Base-by-base conservation (phyloP, 2,888 invertebrate species). In the Tromatobia lineatoria region DNA sequence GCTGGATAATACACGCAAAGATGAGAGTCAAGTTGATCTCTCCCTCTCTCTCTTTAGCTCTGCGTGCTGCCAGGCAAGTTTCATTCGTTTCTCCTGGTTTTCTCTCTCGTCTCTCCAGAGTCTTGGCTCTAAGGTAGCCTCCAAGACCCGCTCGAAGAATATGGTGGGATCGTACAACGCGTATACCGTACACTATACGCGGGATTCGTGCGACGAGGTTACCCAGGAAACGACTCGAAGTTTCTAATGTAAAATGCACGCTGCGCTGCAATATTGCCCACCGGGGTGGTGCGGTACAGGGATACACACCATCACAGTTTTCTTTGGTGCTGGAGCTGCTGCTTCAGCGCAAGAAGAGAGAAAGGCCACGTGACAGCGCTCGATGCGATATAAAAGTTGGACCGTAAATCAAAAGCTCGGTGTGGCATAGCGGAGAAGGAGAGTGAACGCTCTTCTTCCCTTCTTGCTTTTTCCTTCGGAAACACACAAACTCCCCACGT, bases 241-340 rank as follows among this genome's bases (percentile, higher is more conserved):
- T 92, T 91, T 91, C 89, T 90, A 91, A 92, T 91, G 91, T 90
- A 90, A 91, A 92, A 92, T 91, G 88, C 90, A 91, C 86, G 88
- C 85, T 86, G 77, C 70, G 80, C 83, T 83, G 88, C 90, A 89
- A 91, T 91, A 92, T 92, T 89, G 91, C 88, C 86, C 81, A 66
- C 67, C 80, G 38, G 66, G 75, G 66, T 64, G 73, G 76, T 73
- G 74, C 57, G 54, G 20, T 70, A 47, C n/a, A 45, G 15, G 67
- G 23, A 52, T 50, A 69, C 50, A 50, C 61, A 38, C 79, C 79
- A 86, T 61, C 64, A 47, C 50, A 85, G 77, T 84, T 82, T 75
- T 83, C 81, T 80, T 83, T 76, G 82, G 82, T 42, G 42, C 38
- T 38, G 38, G 10, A 2, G 38, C 38, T 10, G 38, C 38, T 57